Evolutionary conservation across 1,140 invertebrate genomes (phyloP).

Genomic region (Anastatus disparis): DNA sequence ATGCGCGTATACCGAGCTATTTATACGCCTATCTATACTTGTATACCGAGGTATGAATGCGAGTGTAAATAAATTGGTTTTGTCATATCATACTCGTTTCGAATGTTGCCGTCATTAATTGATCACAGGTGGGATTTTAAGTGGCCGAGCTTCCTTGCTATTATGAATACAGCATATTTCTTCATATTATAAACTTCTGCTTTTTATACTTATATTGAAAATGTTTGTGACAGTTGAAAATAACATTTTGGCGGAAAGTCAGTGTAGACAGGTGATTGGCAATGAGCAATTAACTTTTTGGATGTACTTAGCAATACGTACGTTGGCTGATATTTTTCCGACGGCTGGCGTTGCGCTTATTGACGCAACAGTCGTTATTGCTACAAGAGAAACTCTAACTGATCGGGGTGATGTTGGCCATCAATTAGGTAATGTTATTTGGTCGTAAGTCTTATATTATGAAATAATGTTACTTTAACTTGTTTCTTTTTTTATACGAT

Average conservation of each 20-base stretch:
- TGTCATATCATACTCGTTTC: too few relatives aligned
- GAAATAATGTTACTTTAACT: not conserved
- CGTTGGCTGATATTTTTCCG: constrained; percentile 81
- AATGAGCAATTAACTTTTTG: constrained; percentile 76
- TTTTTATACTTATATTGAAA: too few relatives aligned
- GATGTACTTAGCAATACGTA: constrained; percentile 76
- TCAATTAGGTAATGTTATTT: constrained; percentile 68
- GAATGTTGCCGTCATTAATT: too few relatives aligned
- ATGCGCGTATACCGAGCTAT: too few relatives aligned
- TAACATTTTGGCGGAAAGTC: constrained; percentile 73
- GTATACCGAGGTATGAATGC: too few relatives aligned
- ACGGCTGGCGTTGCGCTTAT: constrained; percentile 77
- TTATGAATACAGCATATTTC: too few relatives aligned
- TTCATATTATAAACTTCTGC: too few relatives aligned
- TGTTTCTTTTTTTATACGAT: not conserved
- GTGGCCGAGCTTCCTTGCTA: too few relatives aligned
- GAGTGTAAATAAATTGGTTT: too few relatives aligned
- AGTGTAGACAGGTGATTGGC: constrained; percentile 72
- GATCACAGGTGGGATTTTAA: too few relatives aligned
- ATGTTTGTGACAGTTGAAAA: constrained; percentile 49
- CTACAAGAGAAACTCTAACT: constrained; percentile 80
- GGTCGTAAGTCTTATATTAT: not conserved
- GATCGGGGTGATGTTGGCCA: constrained; percentile 82
- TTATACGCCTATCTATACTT: too few relatives aligned
- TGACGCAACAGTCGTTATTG: constrained; percentile 81